Conservation (phyloP, 2,888 invertebrate genomes). For the Drosophila austrosaltans region DNA sequence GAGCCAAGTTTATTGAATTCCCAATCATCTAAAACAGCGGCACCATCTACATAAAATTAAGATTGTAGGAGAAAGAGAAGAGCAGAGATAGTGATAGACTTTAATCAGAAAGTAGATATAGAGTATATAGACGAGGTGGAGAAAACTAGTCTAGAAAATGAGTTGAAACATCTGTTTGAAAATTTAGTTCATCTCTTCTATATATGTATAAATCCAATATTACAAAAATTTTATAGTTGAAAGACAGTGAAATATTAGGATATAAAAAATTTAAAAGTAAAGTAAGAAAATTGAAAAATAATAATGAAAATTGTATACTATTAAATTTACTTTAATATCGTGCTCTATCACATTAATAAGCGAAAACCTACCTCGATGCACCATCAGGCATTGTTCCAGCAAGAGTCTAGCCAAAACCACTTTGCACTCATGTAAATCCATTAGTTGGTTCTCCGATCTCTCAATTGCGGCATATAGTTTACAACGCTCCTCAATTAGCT, state of each 20-base stretch:
- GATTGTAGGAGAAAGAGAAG: slow-evolving; percentile 19
- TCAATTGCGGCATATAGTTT: slow-evolving; percentile 71
- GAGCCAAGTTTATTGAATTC: slow-evolving; percentile 72
- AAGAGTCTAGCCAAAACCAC: slow-evolving; percentile 68
- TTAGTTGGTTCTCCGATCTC: slow-evolving; percentile 61
- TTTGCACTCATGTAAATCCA: slow-evolving; percentile 68
- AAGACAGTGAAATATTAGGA: too few relatives aligned
- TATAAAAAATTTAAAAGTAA: neutral
- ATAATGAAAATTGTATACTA: neutral
- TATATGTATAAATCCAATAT: neutral
- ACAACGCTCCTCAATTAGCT: slow-evolving; percentile 70
- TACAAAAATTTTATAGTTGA: neutral
- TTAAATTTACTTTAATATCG: neutral
- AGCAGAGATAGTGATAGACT: slow-evolving; percentile 28
- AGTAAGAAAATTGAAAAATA: neutral
- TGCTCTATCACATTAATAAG: neutral
- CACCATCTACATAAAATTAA: slow-evolving; percentile 49
- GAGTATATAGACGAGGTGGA: slow-evolving; percentile 16
- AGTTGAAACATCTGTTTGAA: neutral
- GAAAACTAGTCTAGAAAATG: neutral
- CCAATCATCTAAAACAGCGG: slow-evolving; percentile 68
- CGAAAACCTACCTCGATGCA: slow-evolving; percentile 65
- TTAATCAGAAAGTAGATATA: neutral
- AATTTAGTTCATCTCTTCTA: neutral
- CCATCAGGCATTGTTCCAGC: slow-evolving; percentile 68